Evolutionary conservation across 2,888 invertebrate species (phyloP).

Genomic region (Liodrosophila aerea): DNA sequence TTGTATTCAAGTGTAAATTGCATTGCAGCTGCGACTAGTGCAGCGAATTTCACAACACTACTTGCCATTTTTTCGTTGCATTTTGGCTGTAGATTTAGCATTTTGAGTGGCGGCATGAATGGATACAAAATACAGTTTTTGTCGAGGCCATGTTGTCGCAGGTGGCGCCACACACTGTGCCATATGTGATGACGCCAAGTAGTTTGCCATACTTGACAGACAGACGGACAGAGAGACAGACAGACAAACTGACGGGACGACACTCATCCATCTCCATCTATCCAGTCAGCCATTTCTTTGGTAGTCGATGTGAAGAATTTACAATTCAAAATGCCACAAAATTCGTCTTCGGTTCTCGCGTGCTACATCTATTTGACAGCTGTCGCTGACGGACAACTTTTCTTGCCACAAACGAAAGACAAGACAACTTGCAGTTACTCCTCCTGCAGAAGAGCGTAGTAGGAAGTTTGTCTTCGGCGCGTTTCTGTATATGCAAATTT

Average conservation of each 20-base stretch:
- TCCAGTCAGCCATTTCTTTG: conserved; percentile 45
- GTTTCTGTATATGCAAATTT: conserved; percentile 68
- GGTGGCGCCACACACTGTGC: conserved; percentile 54
- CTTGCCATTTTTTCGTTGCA: background rate
- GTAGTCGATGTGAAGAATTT: conserved; percentile 60
- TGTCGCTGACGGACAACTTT: conserved; percentile 62
- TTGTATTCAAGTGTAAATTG: conserved; percentile 76
- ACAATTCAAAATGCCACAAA: conserved; percentile 74
- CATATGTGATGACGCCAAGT: conserved; percentile 61
- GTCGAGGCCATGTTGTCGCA: conserved; percentile 60
- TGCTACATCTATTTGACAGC: conserved; percentile 71
- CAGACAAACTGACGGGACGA: conserved; percentile 43
- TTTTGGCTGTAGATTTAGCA: conserved; percentile 63
- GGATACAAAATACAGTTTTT: conserved; percentile 47
- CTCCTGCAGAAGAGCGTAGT: background rate
- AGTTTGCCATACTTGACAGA: conserved; percentile 62
- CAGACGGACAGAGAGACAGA: conserved; percentile 39
- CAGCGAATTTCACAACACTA: conserved; percentile 16
- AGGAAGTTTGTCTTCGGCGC: conserved; percentile 37
- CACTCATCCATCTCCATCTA: conserved; percentile 15
- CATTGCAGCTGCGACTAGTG: conserved; percentile 67
- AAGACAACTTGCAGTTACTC: too few species aligned
- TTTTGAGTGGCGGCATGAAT: conserved; percentile 61
- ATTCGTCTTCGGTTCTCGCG: conserved; percentile 65
- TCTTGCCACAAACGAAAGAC: conserved; percentile 27